These are phyloP conservation scores for Porites lobata DNA, from an alignment of 92 coral and sea anemone genomes.

Conservation along the genomic window DNA sequence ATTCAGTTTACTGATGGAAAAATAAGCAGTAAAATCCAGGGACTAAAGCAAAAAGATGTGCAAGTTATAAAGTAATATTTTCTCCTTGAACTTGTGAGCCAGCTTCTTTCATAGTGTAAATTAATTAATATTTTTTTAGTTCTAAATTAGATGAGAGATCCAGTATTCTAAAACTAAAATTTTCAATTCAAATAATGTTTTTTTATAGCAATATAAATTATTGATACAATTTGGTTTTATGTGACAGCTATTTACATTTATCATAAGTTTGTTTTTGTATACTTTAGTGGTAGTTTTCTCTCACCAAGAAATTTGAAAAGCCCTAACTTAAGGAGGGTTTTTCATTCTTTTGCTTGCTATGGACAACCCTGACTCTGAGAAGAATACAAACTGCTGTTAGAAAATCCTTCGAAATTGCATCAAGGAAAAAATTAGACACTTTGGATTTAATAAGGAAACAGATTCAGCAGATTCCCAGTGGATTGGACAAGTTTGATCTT, in stretches of 20 bases:
- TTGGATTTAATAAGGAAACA: slow-evolving; percentile 64
- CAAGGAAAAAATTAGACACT: slow-evolving; percentile 18
- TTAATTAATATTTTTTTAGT: too few species aligned
- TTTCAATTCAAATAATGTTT: neutral
- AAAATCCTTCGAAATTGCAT: slow-evolving; percentile 1
- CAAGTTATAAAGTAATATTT: too few species aligned
- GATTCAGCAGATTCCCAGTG: slow-evolving; percentile 59
- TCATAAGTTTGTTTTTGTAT: neutral
- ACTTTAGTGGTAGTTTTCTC: neutral
- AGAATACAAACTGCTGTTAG: neutral
- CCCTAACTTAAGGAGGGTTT: neutral
- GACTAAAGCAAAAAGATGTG: neutral
- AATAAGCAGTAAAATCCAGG: neutral
- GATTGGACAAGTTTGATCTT: slow-evolving; percentile 42
- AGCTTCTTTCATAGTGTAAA: neutral
- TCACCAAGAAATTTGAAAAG: neutral
- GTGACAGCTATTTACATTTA: neutral
- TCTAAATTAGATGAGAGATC: neutral
- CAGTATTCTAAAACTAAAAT: neutral
- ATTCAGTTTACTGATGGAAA: neutral
- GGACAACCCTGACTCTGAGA: neutral
- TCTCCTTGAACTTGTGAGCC: neutral
- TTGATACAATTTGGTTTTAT: neutral
- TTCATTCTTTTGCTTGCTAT: neutral
- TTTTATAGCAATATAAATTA: slow-evolving; percentile 1